Evolutionary conservation across 2,113 vertebrate species (phyloP).

Genomic region (Okapia johnstoni): DNA sequence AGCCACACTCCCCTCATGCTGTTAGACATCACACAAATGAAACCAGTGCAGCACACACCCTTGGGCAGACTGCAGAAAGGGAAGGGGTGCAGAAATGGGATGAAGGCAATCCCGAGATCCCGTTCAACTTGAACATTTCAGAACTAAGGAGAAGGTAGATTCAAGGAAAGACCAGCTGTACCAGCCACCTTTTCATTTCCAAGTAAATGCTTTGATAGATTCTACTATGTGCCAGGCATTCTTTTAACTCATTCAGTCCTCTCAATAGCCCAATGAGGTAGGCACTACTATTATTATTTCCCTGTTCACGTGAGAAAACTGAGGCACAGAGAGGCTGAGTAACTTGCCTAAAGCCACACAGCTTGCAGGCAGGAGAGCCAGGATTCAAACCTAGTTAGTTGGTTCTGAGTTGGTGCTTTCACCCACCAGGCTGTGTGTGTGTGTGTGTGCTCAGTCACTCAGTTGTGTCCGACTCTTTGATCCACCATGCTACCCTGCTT

Average conservation of each 20-base stretch:
- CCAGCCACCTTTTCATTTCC: neutral
- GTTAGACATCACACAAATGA: fast-evolving
- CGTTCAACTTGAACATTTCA: neutral
- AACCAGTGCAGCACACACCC: too few species aligned
- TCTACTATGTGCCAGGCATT: neutral
- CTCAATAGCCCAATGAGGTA: neutral
- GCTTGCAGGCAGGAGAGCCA: neutral
- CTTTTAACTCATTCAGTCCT: neutral
- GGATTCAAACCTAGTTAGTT: neutral
- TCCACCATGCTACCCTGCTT: neutral
- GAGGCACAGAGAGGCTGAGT: neutral
- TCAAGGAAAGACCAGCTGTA: neutral
- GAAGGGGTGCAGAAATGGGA: fast-evolving
- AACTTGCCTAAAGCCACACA: neutral
- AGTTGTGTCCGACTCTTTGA: neutral
- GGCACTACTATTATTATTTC: neutral
- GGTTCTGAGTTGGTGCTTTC: neutral
- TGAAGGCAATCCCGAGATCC: neutral
- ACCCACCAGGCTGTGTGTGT: neutral
- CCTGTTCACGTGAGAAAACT: neutral
- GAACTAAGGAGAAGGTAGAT: neutral
- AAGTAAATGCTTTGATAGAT: neutral
- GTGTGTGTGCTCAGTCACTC: neutral
- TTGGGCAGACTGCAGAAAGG: neutral
- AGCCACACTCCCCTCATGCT: fast-evolving